Base-by-base conservation (phyloP, 2,888 invertebrate genomes). In the Metacarcinus magister region DNA sequence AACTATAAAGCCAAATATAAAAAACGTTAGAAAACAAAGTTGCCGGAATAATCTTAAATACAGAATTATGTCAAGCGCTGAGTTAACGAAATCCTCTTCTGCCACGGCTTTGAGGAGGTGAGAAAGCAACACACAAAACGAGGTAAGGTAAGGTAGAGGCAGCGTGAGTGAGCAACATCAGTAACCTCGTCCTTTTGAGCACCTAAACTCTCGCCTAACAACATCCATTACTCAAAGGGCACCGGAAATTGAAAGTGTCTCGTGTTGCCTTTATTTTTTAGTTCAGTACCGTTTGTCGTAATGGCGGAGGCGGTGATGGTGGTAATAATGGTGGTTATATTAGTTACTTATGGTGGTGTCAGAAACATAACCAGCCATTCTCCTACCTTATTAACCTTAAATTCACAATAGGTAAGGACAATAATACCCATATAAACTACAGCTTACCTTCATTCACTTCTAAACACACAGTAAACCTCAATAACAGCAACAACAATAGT, bases 221-320 rank as follows among this genome's bases (percentile, higher is more conserved):
- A 87, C 87, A 32, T 32, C 10, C 87, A 87, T 87, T 87, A 87
- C 32, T 87, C 87, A 87, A 87, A 87, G 16, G 39, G 32, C 87
- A 10, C 87, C 87, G 87, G 87, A 87, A 87, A 87, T 87, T 87
- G 87, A 87, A 87, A 39, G 87, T 39, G 87, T 87, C 87, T 87
- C 16, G 87, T 39, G 39, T 4, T n/a, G 39, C 16, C 87, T 87
- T 87, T 39, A 87, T 39, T 87, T 87, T 87, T 87, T 0, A n/a
- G 87, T 32, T 13, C 39, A 87, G 32, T 16, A 13, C 32, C 87
- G 32, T 28, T 87, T 39, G 16, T 87, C 16, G 32, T 87, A 39
- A 39, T 87, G 87, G 87, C 13, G 87, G 87, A 2, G 8, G 87
- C 4, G 87, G 39, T 39, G 87, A 39, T 39, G 87, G 87, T 39